Conservation (phyloP, 2,888 invertebrate genomes). For the Bombyx huttoni region DNA sequence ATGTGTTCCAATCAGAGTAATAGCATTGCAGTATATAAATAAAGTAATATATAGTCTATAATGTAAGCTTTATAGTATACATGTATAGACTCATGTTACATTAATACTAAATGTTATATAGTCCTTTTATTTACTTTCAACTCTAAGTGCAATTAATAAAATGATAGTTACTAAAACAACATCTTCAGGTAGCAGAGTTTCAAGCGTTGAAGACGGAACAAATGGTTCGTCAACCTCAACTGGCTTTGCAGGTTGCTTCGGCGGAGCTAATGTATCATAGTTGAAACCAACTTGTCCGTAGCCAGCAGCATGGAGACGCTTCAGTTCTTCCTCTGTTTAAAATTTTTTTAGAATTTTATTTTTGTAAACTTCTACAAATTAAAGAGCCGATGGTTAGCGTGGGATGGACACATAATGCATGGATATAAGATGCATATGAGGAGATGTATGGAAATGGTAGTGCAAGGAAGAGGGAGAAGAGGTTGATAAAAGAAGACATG, state of each 20-base stretch:
- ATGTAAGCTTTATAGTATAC: too few relatives aligned
- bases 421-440: too few relatives aligned
- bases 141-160: background rate
- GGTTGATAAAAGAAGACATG: too few relatives aligned
- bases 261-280: slow-evolving; percentile 73
- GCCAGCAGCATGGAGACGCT: slow-evolving; percentile 83
- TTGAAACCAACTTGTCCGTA: slow-evolving; percentile 85
- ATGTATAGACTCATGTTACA: too few relatives aligned
- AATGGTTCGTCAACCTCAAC: slow-evolving; percentile 84
- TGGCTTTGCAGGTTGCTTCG: slow-evolving; percentile 61
- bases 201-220: slow-evolving; percentile 78
- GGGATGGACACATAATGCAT: too few relatives aligned
- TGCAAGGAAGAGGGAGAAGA: too few relatives aligned
- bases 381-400: too few relatives aligned
- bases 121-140: background rate
- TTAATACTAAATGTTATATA: too few relatives aligned
- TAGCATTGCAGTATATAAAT: too few relatives aligned
- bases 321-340: slow-evolving; percentile 89
- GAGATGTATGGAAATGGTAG: too few relatives aligned
- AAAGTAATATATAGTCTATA: too few relatives aligned
- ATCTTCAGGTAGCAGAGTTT: slow-evolving; percentile 77
- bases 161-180: slow-evolving; percentile 75
- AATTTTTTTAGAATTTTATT: background rate
- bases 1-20: too few relatives aligned
- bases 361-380: background rate